These are phyloP conservation scores for Pantherophis vulpinus DNA, from an alignment of 2,797 vertebrate species.

Conservation along the genomic window DNA sequence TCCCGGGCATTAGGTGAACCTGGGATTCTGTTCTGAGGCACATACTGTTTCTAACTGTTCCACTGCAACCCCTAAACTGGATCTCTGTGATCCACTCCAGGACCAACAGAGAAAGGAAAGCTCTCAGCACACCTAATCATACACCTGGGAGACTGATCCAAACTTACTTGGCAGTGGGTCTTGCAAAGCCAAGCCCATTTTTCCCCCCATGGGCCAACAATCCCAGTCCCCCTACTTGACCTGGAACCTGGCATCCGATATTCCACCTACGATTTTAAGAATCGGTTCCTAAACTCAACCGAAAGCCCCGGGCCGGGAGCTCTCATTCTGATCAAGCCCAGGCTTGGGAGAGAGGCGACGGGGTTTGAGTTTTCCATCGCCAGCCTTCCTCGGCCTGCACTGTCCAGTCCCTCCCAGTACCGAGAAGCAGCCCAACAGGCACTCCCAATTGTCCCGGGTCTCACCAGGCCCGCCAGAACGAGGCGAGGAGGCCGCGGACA, in stretches of 20 bases:
- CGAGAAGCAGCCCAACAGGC: background rate
- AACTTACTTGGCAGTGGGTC: background rate
- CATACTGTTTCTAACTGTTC: background rate
- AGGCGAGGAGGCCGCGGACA: slow-evolving; percentile 1
- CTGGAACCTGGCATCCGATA: background rate
- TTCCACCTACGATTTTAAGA: background rate
- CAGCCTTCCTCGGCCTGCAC: background rate
- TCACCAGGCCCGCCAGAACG: slow-evolving; percentile 1
- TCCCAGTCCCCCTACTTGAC: background rate
- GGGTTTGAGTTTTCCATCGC: too few species aligned
- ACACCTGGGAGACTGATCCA: background rate
- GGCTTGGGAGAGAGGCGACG: background rate
- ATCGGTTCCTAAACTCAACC: too few species aligned
- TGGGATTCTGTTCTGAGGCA: background rate
- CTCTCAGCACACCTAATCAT: background rate
- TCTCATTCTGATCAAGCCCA: background rate
- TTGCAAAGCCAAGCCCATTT: too few species aligned
- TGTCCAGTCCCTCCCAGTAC: background rate
- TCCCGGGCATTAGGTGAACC: background rate
- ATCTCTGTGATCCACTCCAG: background rate
- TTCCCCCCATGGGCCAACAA: background rate
- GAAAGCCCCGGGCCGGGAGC: background rate
- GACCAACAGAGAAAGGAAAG: background rate
- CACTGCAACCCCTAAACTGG: background rate
- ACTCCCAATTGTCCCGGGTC: background rate